These are phyloP conservation scores for Cepaea nemoralis DNA, from an alignment of 1,140 invertebrate genomes.

Conservation along the genomic window DNA sequence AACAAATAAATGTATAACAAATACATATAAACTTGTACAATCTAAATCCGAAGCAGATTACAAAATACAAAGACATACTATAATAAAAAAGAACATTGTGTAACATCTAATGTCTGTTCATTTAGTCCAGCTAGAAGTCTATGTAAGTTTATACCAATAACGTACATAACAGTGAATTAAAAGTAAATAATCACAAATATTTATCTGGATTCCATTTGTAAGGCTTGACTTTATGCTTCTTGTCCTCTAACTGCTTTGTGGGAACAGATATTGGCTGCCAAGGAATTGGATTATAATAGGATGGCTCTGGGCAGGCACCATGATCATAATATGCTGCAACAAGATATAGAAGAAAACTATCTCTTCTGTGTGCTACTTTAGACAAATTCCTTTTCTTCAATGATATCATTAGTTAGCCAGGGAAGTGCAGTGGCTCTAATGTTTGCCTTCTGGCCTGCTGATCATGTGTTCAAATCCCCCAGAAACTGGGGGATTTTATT, in stretches of 20 bases:
- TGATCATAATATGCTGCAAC: slow-evolving; percentile 61
- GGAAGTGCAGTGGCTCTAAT: no score
- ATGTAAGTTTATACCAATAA: neutral
- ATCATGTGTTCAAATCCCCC: no score
- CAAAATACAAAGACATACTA: no score
- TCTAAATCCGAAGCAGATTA: no score
- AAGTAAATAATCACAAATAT: slow-evolving; percentile 42
- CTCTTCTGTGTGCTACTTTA: no score
- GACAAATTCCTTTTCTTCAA: no score
- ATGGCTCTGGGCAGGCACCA: slow-evolving; percentile 58
- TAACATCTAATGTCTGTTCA: neutral
- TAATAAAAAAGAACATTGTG: neutral
- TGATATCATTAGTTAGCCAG: no score
- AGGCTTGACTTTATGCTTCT: slow-evolving; percentile 50
- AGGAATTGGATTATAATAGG: slow-evolving; percentile 63
- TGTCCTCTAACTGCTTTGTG: slow-evolving; percentile 47
- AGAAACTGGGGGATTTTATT: no score
- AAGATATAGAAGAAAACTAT: no score
- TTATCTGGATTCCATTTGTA: slow-evolving; percentile 64
- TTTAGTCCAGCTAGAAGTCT: neutral
- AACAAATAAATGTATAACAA: no score
- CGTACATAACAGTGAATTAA: neutral
- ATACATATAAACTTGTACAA: no score
- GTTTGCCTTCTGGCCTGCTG: no score
- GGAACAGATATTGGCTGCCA: slow-evolving; percentile 60